Conservation (phyloP, 2,888 invertebrate genomes). For the Punctoribates punctum region DNA sequence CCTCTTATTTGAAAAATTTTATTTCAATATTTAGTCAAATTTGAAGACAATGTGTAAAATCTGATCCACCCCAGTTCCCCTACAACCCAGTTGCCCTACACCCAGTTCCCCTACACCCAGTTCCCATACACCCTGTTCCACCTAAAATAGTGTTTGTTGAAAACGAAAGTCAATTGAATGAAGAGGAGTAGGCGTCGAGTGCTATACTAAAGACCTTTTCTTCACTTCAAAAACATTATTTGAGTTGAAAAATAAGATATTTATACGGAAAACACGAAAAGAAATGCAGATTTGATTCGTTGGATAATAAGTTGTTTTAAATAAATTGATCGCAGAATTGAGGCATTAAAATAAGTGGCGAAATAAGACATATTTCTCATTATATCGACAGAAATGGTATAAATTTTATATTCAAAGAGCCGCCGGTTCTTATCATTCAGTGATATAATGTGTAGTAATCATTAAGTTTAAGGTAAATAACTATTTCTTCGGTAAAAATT, state of each 20-base stretch:
- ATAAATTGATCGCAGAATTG: neutral
- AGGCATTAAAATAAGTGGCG: neutral
- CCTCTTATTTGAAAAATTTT: too few species aligned
- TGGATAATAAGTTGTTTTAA: conserved; percentile 1
- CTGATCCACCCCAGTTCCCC: too few species aligned
- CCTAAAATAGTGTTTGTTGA: too few species aligned
- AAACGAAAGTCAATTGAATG: too few species aligned
- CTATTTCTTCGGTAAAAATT: neutral
- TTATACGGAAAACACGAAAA: neutral
- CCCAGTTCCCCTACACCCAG: too few species aligned
- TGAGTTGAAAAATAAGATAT: neutral
- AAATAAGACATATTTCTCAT: neutral
- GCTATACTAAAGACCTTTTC: neutral
- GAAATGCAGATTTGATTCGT: neutral
- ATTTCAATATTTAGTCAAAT: too few species aligned
- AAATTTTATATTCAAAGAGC: neutral
- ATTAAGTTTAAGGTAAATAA: conserved; percentile 7
- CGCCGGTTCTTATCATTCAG: conserved; percentile 9
- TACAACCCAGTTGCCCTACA: too few species aligned
- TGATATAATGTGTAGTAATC: conserved; percentile 6
- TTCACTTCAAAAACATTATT: neutral
- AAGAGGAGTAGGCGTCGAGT: conserved; percentile 4
- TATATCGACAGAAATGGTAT: neutral
- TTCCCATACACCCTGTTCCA: too few species aligned
- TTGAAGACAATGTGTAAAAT: too few species aligned